Conservation (phyloP, 2,113 vertebrate species). For the Electrona antarctica region DNA sequence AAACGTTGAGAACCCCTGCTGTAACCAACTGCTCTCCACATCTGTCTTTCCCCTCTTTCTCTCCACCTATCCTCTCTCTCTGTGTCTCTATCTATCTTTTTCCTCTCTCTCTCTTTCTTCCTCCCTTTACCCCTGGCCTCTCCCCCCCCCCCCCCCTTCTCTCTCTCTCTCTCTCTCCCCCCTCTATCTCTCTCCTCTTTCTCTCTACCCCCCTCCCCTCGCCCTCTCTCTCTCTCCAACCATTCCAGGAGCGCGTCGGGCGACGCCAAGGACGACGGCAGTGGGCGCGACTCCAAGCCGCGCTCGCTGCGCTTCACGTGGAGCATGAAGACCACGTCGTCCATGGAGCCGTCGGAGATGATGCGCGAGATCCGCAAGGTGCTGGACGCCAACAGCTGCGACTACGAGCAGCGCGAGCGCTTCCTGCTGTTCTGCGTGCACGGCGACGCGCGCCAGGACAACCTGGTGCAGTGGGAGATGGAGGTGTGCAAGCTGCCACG, state of each 20-base stretch:
- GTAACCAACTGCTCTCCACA: conserved; percentile 4
- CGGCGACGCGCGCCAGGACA: conserved; percentile 93
- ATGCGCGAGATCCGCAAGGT: conserved; percentile 98
- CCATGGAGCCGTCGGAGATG: conserved; percentile 98
- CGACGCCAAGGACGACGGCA: conserved; percentile 88
- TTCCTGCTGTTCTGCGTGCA: conserved; percentile 99
- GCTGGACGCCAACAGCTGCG: conserved; percentile 95
- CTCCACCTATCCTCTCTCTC: background rate
- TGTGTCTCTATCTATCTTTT: background rate
- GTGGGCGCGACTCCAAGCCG: conserved; percentile 90
- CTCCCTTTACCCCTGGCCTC: too few species aligned
- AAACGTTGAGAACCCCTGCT: too few species aligned
- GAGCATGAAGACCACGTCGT: conserved; percentile 99
- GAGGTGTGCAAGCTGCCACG: conserved; percentile 96
- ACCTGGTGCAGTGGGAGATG: conserved; percentile 98
- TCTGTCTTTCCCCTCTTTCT: background rate
- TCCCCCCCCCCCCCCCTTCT: conserved; percentile 9
- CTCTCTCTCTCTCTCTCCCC: conserved; percentile 9
- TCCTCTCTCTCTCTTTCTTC: background rate
- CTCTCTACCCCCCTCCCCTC: background rate
- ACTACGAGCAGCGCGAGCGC: conserved; percentile 96
- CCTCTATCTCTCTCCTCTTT: background rate
- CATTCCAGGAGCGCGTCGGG: conserved; percentile 84
- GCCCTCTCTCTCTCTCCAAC: conserved; percentile 25
- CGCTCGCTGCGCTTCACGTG: conserved; percentile 96